Percentiles rank a stretch among this genome's conserved stretches.
Evolutionary conservation across 1,140 invertebrate genomes (phyloP).

Genomic region (Brachionus calyciflorus): DNA sequence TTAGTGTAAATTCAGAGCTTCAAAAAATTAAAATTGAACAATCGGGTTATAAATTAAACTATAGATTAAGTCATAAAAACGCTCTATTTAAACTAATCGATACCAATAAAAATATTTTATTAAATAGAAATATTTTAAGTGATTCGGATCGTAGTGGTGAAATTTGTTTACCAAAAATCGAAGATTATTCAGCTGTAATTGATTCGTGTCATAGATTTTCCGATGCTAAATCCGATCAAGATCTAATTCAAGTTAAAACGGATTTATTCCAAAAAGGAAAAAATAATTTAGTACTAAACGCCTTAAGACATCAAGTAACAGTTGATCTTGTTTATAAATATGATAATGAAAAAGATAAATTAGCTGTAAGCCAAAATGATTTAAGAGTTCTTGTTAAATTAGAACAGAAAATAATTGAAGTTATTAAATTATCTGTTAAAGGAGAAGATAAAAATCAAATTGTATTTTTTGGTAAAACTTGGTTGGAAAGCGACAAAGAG

Average conservation of each 20-base stretch:
- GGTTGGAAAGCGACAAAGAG: background rate
- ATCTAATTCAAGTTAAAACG: background rate
- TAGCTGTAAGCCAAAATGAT: background rate
- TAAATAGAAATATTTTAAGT: background rate
- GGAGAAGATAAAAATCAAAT: background rate
- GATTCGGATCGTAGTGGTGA: constrained; percentile 51
- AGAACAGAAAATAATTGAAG: background rate
- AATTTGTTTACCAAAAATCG: constrained; percentile 61
- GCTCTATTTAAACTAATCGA: constrained; percentile 52
- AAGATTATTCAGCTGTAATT: constrained; percentile 73
- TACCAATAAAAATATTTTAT: constrained; percentile 36
- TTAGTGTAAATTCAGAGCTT: constrained; percentile 49
- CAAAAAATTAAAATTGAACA: constrained; percentile 52
- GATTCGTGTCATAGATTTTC: constrained; percentile 78
- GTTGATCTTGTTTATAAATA: background rate
- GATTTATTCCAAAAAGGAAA: background rate
- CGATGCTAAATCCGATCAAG: constrained; percentile 49
- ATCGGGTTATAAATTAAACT: constrained; percentile 55
- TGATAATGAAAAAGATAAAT: constrained; percentile 16
- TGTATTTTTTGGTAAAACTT: background rate
- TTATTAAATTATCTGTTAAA: background rate
- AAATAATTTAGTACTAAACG: background rate
- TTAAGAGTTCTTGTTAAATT: background rate
- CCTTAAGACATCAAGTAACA: background rate
- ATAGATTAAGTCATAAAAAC: constrained; percentile 55